Conservation (phyloP, 2,888 invertebrate genomes). For the Cantharis rufa region DNA sequence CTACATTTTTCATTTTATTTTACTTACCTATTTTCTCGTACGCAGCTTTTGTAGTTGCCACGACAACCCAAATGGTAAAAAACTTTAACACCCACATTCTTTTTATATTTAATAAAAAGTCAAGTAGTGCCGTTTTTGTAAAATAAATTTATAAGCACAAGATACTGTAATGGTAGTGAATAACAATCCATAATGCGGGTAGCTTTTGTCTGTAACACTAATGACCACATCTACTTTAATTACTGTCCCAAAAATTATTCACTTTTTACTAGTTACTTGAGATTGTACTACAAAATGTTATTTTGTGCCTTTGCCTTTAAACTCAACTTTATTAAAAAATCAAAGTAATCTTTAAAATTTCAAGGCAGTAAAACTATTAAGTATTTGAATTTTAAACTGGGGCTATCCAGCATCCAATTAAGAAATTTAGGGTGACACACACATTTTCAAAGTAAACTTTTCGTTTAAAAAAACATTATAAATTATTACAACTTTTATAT, state of each 20-base stretch:
- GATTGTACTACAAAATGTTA: neutral
- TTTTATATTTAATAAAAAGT: slow-evolving; percentile 13
- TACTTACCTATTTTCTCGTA: slow-evolving; percentile 28
- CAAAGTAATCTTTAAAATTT: neutral
- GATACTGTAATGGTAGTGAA: slow-evolving; percentile 8
- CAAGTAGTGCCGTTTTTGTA: slow-evolving; percentile 10
- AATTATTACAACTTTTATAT: neutral
- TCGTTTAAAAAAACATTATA: neutral
- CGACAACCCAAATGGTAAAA: slow-evolving; percentile 17
- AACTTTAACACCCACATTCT: slow-evolving; percentile 25
- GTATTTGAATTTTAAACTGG: neutral
- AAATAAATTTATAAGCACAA: slow-evolving; percentile 11
- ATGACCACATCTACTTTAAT: slow-evolving; percentile 14
- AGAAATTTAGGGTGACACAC: neutral
- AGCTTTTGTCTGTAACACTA: slow-evolving; percentile 9
- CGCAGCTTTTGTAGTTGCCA: slow-evolving; percentile 17
- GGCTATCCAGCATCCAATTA: neutral
- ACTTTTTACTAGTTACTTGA: slow-evolving; percentile 1
- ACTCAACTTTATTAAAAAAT: neutral
- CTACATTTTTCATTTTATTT: slow-evolving; percentile 11
- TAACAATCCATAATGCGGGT: slow-evolving; percentile 16
- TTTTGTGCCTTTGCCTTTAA: no score
- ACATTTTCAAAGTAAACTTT: neutral
- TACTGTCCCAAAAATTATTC: slow-evolving; percentile 3
- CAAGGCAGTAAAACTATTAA: neutral